Percentiles rank a stretch among this genome's conserved stretches.
Conservation (phyloP, 2,797 vertebrate genomes). For the Allochrocebus solatus region DNA sequence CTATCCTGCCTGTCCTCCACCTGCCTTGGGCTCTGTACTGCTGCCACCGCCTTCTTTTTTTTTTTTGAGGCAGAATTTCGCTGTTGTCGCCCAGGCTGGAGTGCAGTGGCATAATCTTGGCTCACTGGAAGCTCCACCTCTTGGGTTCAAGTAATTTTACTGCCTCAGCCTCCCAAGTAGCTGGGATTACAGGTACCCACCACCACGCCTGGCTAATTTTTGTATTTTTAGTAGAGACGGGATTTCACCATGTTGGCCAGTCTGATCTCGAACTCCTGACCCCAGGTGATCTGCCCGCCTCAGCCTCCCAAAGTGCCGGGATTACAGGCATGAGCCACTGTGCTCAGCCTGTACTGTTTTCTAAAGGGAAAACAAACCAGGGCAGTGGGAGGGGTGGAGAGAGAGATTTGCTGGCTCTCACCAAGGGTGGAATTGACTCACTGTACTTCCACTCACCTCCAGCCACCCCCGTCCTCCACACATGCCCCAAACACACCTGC, state of each 20-base stretch:
- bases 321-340: not conserved
- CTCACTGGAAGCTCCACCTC: not conserved
- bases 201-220: rapidly evolving
- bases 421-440: not conserved
- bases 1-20: not conserved
- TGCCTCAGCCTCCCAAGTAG: not conserved
- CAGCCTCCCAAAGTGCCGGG: not conserved
- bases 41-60: not conserved
- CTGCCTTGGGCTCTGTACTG: not conserved
- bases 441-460: not conserved
- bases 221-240: not conserved
- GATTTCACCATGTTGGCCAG: not conserved
- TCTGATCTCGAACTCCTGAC: too few relatives aligned
- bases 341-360: not conserved
- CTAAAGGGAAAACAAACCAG: not conserved
- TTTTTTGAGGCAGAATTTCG: not conserved
- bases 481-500: not conserved
- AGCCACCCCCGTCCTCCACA: not conserved
- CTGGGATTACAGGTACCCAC: not conserved
- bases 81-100: not conserved
- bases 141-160: not conserved
- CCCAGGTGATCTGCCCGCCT: too few relatives aligned
- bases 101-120: not conserved
- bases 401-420: not conserved
- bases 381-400: rapidly evolving